Evolutionary conservation across 1,140 invertebrate genomes (phyloP).

Genomic region (Wiebesia pumilae): DNA sequence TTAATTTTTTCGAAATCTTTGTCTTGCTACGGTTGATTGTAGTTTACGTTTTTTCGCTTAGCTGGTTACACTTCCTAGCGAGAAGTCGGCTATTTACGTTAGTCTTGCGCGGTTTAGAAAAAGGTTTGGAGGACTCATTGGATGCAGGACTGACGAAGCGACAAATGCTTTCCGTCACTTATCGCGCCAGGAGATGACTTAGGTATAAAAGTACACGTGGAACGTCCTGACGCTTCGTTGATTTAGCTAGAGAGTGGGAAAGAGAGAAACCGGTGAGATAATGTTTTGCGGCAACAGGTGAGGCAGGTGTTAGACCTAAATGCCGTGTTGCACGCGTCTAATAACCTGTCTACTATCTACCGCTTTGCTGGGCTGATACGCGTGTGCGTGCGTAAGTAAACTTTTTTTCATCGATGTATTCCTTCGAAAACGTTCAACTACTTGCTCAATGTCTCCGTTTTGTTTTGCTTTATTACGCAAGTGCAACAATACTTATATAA

Average conservation of each 20-base stretch:
- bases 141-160: conserved; percentile 50
- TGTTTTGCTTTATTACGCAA: background rate
- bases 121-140: conserved; percentile 52
- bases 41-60: background rate
- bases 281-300: conserved; percentile 76
- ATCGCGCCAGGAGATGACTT: conserved; percentile 68
- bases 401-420: background rate
- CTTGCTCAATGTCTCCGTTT: background rate
- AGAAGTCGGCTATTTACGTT: background rate
- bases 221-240: background rate
- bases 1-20: background rate
- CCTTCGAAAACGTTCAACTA: background rate
- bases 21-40: conserved; percentile 13
- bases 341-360: conserved; percentile 60
- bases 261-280: conserved; percentile 66
- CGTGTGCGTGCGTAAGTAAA: background rate
- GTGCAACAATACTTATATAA: too few relatives aligned
- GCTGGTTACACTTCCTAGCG: background rate
- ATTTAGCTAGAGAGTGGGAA: conserved; percentile 49
- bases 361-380: background rate
- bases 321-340: conserved; percentile 72
- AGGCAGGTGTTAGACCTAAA: conserved; percentile 74
- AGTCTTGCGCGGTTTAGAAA: conserved; percentile 20
- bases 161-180: conserved; percentile 69
- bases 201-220: conserved; percentile 38